phyloP scores from a whole-genome alignment of 1,140 invertebrate species.

The Dendroctonus valens region DNA sequence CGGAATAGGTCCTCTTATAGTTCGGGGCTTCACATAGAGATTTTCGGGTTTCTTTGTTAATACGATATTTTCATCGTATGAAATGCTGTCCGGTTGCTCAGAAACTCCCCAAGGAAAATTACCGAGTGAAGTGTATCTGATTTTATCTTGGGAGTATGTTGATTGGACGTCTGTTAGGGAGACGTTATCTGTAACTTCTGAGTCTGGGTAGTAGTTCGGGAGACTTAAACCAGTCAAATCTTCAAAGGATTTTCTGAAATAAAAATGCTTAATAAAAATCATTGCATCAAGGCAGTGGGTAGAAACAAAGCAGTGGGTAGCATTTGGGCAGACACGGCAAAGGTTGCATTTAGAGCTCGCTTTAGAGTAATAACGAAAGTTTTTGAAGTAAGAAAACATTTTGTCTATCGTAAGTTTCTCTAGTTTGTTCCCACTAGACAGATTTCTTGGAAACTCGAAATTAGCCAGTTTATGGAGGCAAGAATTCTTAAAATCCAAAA shows the following conservation, averaged over 20 bases:
- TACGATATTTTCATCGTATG: slow-evolving; percentile 49
- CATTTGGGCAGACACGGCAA: too few species aligned
- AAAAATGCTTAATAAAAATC: neutral
- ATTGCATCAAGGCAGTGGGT: too few species aligned
- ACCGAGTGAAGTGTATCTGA: slow-evolving; percentile 35
- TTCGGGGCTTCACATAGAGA: slow-evolving; percentile 39
- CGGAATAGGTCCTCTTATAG: slow-evolving; percentile 44
- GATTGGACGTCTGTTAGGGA: slow-evolving; percentile 51
- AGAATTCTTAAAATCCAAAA: too few species aligned
- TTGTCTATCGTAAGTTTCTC: too few species aligned
- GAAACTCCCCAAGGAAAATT: slow-evolving; percentile 30
- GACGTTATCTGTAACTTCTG: slow-evolving; percentile 47
- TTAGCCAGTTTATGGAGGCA: too few species aligned
- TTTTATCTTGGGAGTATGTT: slow-evolving; percentile 19
- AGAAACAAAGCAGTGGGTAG: too few species aligned
- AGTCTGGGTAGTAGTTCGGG: slow-evolving; percentile 51
- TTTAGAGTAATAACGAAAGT: too few species aligned
- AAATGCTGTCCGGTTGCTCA: slow-evolving; percentile 39
- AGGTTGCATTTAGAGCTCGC: too few species aligned
- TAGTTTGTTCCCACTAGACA: too few species aligned
- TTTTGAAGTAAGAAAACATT: too few species aligned
- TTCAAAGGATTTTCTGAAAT: slow-evolving; percentile 37
- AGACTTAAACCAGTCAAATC: slow-evolving; percentile 44
- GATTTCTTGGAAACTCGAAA: too few species aligned
- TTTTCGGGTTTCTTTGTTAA: slow-evolving; percentile 41